These are phyloP conservation scores for Mamestra configurata DNA, from an alignment of 1,140 invertebrate genomes.

Conservation along the genomic window DNA sequence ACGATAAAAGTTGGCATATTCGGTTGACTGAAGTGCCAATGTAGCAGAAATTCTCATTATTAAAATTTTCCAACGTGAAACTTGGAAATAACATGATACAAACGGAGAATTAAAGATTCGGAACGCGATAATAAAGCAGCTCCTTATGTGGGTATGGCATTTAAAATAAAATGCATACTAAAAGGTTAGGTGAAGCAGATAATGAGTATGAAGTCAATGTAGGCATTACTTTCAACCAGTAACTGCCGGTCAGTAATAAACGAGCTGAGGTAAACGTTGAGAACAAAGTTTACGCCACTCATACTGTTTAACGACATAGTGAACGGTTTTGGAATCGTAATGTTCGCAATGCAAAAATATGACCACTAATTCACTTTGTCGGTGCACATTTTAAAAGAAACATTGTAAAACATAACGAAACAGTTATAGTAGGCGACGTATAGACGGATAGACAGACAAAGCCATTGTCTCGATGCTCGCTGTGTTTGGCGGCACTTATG, in stretches of 20 bases:
- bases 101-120: slow-evolving; percentile 46
- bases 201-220: slow-evolving; percentile 35
- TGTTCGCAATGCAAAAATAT: slow-evolving; percentile 64
- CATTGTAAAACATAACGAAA: slow-evolving; percentile 69
- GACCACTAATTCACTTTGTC: slow-evolving; percentile 59
- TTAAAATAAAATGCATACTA: slow-evolving; percentile 49
- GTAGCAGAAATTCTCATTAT: slow-evolving; percentile 13
- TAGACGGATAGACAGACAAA: slow-evolving; percentile 82
- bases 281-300: slow-evolving; percentile 62
- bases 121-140: slow-evolving; percentile 45
- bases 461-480: slow-evolving; percentile 77
- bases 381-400: slow-evolving; percentile 63
- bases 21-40: slow-evolving; percentile 19
- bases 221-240: slow-evolving; percentile 53
- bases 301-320: slow-evolving; percentile 59
- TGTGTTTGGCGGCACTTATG: slow-evolving; percentile 82
- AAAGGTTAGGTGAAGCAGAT: slow-evolving; percentile 46
- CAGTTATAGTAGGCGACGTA: slow-evolving; percentile 75
- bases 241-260: slow-evolving; percentile 52
- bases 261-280: slow-evolving; percentile 18
- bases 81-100: slow-evolving; percentile 40
- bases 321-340: slow-evolving; percentile 66
- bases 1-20: slow-evolving; percentile 17
- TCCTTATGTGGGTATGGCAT: slow-evolving; percentile 44
- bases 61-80: slow-evolving; percentile 21